Conservation (phyloP, 2,113 vertebrate genomes). For the Phalacrocorax aristotelis region DNA sequence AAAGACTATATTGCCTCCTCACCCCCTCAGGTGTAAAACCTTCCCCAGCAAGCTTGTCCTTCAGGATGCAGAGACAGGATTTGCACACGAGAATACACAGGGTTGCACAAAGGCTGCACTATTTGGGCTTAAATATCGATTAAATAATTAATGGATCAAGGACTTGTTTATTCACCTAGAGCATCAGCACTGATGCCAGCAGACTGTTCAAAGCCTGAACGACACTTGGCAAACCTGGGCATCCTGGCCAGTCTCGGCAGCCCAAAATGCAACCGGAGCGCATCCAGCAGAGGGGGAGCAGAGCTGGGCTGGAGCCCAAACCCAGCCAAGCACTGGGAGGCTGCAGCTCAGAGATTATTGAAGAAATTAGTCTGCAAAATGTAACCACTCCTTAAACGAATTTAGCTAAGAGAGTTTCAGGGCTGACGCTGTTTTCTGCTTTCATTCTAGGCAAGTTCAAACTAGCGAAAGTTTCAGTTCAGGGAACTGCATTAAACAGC, state of each 20-base stretch:
- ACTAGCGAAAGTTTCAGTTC: not conserved
- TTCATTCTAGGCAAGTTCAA: slow-evolving; percentile 1
- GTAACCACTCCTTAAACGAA: not conserved
- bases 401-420: not conserved
- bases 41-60: not conserved
- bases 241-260: not conserved
- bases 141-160: not conserved
- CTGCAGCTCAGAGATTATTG: not conserved
- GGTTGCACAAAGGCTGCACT: not conserved
- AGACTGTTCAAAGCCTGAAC: not conserved
- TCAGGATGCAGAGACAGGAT: fast-evolving
- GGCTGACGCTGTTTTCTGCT: not conserved
- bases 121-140: not conserved
- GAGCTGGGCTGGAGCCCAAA: not conserved
- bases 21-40: not conserved
- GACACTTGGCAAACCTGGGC: not conserved
- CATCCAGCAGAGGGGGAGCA: not conserved
- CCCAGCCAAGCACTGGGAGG: not conserved
- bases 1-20: not conserved
- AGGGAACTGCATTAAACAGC: not conserved
- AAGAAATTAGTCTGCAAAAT: not conserved
- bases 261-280: not conserved
- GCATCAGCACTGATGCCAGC: not conserved
- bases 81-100: not conserved
- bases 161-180: not conserved